Conservation (phyloP, 2,113 vertebrate genomes). For the Callipepla californica region DNA sequence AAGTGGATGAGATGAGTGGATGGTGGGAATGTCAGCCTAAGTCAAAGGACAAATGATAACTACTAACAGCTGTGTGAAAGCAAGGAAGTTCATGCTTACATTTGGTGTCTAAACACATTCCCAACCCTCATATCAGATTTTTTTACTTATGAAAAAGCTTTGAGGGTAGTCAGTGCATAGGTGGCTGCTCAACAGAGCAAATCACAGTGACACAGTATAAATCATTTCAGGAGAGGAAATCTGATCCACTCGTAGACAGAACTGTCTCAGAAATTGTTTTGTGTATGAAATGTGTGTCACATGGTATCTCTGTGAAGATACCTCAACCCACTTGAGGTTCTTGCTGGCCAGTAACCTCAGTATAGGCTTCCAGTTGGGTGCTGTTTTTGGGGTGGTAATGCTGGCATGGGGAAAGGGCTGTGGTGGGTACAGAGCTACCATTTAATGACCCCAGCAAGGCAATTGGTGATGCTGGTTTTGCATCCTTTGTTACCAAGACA, state of each 20-base stretch:
- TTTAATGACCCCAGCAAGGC: neutral
- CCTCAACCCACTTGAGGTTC: neutral
- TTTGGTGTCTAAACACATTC: neutral
- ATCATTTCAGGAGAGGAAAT: neutral
- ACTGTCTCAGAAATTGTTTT: neutral
- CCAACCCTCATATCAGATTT: neutral
- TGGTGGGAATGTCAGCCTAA: neutral
- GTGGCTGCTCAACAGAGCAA: neutral
- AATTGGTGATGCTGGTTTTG: neutral
- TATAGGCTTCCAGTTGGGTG: neutral
- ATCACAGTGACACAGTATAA: neutral
- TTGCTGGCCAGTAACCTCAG: neutral
- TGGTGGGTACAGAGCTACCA: neutral
- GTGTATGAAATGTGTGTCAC: neutral
- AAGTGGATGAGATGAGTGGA: rapidly evolving
- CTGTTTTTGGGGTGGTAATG: neutral
- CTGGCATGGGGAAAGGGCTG: neutral
- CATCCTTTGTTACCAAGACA: neutral
- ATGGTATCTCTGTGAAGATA: neutral
- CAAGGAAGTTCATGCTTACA: neutral
- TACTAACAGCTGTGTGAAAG: neutral
- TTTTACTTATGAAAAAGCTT: neutral
- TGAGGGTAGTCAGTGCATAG: neutral
- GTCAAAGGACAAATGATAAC: neutral
- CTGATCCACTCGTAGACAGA: neutral